Percentiles rank a stretch among this genome's conserved stretches.
Evolutionary conservation across 2,888 invertebrate genomes (phyloP).

Genomic region (Halocaridina rubra): DNA sequence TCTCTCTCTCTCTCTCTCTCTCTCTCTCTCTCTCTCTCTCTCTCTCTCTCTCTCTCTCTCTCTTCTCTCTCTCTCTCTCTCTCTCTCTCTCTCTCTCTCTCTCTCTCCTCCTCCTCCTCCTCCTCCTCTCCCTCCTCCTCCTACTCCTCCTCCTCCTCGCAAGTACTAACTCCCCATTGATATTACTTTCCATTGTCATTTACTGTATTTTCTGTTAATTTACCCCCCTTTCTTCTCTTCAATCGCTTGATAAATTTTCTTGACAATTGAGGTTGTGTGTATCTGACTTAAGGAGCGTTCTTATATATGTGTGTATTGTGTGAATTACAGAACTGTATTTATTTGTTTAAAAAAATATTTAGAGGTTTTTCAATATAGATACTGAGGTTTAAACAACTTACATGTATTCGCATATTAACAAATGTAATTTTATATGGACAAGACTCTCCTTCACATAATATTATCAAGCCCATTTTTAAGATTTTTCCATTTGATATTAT

Average conservation of each 20-base stretch:
- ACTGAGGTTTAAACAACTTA: background rate
- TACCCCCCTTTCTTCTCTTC: background rate
- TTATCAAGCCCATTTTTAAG: background rate
- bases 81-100: background rate
- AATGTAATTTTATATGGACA: background rate
- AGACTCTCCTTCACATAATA: background rate
- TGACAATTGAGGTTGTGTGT: too few relatives aligned
- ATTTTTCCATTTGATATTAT: too few relatives aligned
- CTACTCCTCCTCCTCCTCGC: background rate
- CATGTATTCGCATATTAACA: background rate
- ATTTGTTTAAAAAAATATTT: too few relatives aligned
- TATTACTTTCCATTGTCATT: background rate
- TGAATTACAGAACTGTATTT: too few relatives aligned
- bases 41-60: background rate
- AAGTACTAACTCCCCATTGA: background rate
- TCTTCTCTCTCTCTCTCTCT: background rate
- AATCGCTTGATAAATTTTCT: too few relatives aligned
- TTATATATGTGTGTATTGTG: too few relatives aligned
- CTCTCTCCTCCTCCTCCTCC: background rate
- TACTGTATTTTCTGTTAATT: background rate
- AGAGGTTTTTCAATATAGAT: background rate
- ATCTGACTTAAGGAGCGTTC: too few relatives aligned
- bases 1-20: background rate
- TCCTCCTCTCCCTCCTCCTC: background rate
- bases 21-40: background rate